Base-by-base conservation (phyloP, 1,140 invertebrate genomes). In the Camponotus pennsylvanicus region DNA sequence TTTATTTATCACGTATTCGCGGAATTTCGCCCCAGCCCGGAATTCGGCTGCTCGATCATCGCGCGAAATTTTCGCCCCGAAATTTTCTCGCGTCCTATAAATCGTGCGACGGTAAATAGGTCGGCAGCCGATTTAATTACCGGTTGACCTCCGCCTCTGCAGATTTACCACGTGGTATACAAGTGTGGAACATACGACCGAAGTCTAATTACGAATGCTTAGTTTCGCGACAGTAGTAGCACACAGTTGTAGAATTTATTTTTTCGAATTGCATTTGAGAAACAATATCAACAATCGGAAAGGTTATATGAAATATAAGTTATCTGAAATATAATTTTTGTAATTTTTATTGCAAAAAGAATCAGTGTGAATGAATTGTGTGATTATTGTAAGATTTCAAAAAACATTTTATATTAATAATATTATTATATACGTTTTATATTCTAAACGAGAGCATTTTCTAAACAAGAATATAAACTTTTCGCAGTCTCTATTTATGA, bases 1-100 rank as follows among this genome's bases (percentile, higher is more conserved):
- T 90, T 90, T 90, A 90, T 90, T 90, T 90, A 90, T 89, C 82
- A 66, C 86, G 63, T 85, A 79, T 45, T 61, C 75, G 69, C 80
- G 49, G 55, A 78, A 89, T 89, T 89, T 89, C 40, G 52, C 83
- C 75, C 63, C 45, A 66, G 69, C 45, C 80, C 83, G 75, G 87
- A 89, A 89, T 89, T 89, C 73, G 63, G 69, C 71, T 57, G 79
- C 79, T 83, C 55, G 79, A 83, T 75, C 79, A 75, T 83, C 79
- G 27, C 40, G 79, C 37, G 18, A 82, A 73, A 83, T 83, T 73
- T 84, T 64, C 27, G 13, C 45, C 37, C 9, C 78, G 63, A 83
- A 89, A 85, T 80, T 75, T 85, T 77, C 73, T 55, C 73, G 42
- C 34, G n/a, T 13, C 76, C 75, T 69, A 76, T 76, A 85, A 85